These are phyloP conservation scores for Oxyura jamaicensis DNA, from an alignment of 2,113 vertebrate genomes.

Conservation along the genomic window DNA sequence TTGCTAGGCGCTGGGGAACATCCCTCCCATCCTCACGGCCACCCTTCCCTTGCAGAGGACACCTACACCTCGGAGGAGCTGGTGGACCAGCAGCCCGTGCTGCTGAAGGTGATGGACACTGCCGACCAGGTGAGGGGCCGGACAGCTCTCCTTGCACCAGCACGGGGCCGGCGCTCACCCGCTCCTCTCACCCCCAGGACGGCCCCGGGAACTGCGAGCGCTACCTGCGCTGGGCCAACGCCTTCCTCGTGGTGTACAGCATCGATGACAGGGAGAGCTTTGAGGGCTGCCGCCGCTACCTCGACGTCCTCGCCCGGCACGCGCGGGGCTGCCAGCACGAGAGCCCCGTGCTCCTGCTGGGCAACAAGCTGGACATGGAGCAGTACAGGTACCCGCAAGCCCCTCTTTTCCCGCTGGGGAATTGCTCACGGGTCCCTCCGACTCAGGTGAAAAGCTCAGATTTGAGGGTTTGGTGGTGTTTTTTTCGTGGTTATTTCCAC, in stretches of 20 bases:
- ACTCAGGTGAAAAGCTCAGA: background rate
- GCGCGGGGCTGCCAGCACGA: conserved; percentile 73
- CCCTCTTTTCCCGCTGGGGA: background rate
- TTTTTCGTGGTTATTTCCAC: background rate
- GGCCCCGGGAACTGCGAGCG: conserved; percentile 87
- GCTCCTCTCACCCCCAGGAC: conserved; percentile 67
- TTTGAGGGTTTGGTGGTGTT: background rate
- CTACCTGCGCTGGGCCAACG: conserved; percentile 87
- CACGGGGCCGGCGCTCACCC: background rate
- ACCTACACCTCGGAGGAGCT: conserved; percentile 88
- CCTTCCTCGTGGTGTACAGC: conserved; percentile 90
- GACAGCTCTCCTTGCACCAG: background rate
- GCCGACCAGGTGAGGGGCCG: conserved; percentile 83
- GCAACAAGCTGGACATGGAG: conserved; percentile 95
- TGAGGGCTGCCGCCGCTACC: conserved; percentile 81
- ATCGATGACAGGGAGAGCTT: conserved; percentile 85
- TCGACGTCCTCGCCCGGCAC: conserved; percentile 80
- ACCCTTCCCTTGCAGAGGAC: conserved; percentile 82
- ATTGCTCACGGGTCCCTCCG: background rate
- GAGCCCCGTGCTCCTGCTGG: conserved; percentile 83
- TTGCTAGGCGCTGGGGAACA: background rate
- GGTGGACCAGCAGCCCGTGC: conserved; percentile 88
- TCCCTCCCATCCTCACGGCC: background rate
- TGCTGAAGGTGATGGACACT: conserved; percentile 91
- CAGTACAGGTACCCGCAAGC: conserved; percentile 83